Conservation (phyloP, 2,113 vertebrate species). For the Sphyrna mokarran region DNA sequence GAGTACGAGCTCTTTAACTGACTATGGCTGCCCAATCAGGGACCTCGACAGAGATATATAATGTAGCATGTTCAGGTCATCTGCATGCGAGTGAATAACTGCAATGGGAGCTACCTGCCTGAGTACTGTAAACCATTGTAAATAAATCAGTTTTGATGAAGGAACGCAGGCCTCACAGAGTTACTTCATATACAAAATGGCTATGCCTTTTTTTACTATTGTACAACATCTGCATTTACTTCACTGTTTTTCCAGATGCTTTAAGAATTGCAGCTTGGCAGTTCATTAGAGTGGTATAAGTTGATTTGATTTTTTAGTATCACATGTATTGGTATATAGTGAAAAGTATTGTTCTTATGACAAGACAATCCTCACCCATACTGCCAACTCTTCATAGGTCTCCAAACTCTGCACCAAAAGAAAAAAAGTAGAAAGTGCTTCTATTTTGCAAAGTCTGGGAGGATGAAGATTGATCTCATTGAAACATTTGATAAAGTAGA, state of each 20-base stretch:
- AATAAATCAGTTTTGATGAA: too few relatives aligned
- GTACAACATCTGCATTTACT: neutral
- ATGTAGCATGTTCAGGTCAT: too few relatives aligned
- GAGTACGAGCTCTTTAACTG: too few relatives aligned
- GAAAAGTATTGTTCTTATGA: neutral
- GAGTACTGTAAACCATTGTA: too few relatives aligned
- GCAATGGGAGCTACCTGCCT: too few relatives aligned
- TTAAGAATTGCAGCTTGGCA: neutral
- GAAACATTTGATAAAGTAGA: neutral
- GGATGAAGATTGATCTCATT: neutral
- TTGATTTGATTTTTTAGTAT: too few relatives aligned
- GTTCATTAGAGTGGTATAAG: neutral
- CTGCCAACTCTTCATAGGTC: neutral
- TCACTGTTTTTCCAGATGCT: neutral
- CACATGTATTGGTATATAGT: too few relatives aligned
- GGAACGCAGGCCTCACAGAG: too few relatives aligned
- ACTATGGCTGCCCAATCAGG: too few relatives aligned
- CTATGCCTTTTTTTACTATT: neutral
- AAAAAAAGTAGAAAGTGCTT: neutral
- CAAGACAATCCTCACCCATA: neutral
- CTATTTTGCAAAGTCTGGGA: neutral
- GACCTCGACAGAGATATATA: too few relatives aligned
- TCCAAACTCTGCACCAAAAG: too few relatives aligned
- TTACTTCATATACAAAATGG: neutral
- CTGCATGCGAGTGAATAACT: too few relatives aligned